phyloP scores from a whole-genome alignment of 1,140 invertebrate species.

The Asobara japonica region DNA sequence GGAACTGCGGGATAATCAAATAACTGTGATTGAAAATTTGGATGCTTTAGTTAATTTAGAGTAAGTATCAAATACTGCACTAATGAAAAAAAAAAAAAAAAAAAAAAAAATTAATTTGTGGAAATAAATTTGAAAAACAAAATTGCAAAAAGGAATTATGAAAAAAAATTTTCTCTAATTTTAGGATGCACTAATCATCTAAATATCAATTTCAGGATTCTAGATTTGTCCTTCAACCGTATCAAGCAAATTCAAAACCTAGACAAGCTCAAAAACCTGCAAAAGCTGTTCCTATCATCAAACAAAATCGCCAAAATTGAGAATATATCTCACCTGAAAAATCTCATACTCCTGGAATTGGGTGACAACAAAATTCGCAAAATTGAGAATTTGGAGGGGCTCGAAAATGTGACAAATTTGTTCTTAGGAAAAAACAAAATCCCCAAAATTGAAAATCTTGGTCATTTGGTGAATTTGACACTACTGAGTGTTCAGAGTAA shows the following conservation, averaged over 20 bases:
- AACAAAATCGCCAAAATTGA: conserved; percentile 94
- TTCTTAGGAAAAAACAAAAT: conserved; percentile 99
- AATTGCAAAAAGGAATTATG: no score
- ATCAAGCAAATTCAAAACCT: conserved; percentile 91
- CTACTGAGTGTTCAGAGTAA: conserved; percentile 93
- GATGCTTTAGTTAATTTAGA: conserved; percentile 88
- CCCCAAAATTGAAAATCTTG: conserved; percentile 86
- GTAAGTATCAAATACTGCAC: no score
- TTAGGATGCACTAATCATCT: no score
- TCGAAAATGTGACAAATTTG: conserved; percentile 79
- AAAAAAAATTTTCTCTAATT: background rate
- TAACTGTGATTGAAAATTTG: conserved; percentile 89
- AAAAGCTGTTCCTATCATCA: conserved; percentile 90
- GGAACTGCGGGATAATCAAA: conserved; percentile 97
- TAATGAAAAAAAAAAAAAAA: no score
- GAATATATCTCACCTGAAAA: conserved; percentile 84
- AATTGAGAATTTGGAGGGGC: conserved; percentile 85
- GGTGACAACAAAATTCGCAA: conserved; percentile 94
- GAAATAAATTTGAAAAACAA: no score
- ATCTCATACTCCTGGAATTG: conserved; percentile 88
- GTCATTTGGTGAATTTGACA: conserved; percentile 78
- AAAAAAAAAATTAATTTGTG: no score
- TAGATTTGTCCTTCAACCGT: conserved; percentile 98
- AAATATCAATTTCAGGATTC: conserved; percentile 68
- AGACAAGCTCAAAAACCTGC: conserved; percentile 80